Evolutionary conservation across 1,140 invertebrate species (phyloP).

Genomic region (Pseudomyrmex cubaensis): DNA sequence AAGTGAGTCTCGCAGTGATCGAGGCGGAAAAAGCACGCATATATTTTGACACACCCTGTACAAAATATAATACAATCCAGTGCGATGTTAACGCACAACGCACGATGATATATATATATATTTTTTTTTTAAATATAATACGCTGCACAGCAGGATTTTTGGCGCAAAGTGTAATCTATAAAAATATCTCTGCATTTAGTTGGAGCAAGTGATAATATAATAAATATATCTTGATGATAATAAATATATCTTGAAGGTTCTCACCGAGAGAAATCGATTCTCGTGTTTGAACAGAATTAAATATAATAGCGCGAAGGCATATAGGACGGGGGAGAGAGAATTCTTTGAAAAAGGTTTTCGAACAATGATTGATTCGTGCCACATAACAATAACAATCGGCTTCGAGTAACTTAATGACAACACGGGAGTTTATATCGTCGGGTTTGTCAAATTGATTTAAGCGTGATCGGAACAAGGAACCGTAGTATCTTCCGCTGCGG

Average conservation of each 20-base stretch:
- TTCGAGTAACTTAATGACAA: conserved; percentile 1
- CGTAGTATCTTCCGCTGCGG: not conserved
- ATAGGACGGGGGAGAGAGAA: conserved; percentile 15
- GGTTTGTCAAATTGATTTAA: not conserved
- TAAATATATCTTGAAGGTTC: conserved; percentile 19
- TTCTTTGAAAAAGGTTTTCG: not conserved
- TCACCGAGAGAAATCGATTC: conserved; percentile 20
- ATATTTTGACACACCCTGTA: conserved; percentile 28
- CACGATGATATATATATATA: conserved; percentile 29
- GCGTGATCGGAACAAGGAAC: not conserved
- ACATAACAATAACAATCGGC: not conserved
- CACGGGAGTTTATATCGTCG: not conserved
- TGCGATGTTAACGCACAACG: conserved; percentile 57
- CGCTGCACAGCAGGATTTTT: conserved; percentile 57
- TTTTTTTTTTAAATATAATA: conserved; percentile 58
- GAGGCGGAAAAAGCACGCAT: not conserved
- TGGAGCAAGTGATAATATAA: conserved; percentile 25
- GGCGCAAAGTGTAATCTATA: conserved; percentile 72
- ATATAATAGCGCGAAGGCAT: not conserved
- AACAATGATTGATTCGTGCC: not conserved
- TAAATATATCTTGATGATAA: conserved; percentile 36
- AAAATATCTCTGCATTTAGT: conserved; percentile 73
- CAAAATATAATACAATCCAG: conserved; percentile 39
- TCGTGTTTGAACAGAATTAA: conserved; percentile 16
- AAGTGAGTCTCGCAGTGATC: not conserved